phyloP scores from a whole-genome alignment of 2,113 vertebrate species.

The Bungarus multicinctus region DNA sequence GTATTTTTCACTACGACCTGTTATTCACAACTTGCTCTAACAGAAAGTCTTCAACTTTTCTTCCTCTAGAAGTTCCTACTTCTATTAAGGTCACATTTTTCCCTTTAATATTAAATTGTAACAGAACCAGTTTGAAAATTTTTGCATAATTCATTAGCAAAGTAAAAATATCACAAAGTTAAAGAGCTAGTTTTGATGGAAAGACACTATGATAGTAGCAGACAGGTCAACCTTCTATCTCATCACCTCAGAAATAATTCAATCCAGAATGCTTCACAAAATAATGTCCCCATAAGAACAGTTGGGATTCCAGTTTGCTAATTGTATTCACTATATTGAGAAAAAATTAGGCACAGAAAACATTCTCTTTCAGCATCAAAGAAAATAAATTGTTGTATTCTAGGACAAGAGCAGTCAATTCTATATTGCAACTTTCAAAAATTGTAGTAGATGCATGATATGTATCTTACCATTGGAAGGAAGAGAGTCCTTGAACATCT shows the following conservation, averaged over 20 bases:
- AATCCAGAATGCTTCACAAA: not conserved
- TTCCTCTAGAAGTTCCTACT: not conserved
- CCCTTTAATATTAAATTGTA: not conserved
- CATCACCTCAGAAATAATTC: not conserved
- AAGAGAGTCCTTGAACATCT: conserved; percentile 97
- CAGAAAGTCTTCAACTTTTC: not conserved
- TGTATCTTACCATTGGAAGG: conserved; percentile 82
- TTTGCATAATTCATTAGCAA: not conserved
- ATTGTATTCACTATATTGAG: not conserved
- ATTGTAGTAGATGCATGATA: not conserved
- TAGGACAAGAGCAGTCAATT: not conserved
- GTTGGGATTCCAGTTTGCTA: not conserved
- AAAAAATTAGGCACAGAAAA: not conserved
- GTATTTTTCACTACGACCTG: not conserved
- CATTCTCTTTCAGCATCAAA: not conserved
- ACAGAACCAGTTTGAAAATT: not conserved
- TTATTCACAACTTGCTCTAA: not conserved
- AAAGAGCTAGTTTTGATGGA: not conserved
- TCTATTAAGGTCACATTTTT: not conserved
- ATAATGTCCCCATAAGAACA: not conserved
- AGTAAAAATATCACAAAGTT: not conserved
- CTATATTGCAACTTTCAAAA: not conserved
- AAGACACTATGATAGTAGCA: not conserved
- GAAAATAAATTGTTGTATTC: not conserved
- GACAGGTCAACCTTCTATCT: not conserved